Evolutionary conservation across 2,888 invertebrate species (phyloP).

Genomic region (Melangyna quadrimaculata): DNA sequence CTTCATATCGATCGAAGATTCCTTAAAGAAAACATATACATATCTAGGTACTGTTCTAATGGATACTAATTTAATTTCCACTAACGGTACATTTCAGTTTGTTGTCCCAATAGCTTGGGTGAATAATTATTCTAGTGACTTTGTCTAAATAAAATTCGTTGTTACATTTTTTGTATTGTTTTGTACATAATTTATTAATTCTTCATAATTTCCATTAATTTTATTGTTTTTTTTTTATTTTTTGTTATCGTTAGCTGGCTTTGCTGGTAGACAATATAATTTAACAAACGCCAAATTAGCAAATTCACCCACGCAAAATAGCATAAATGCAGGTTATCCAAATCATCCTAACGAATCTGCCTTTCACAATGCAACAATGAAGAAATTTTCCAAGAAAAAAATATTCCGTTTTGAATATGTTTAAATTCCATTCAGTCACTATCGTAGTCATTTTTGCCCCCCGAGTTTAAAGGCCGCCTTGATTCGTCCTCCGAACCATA

Average conservation of each 20-base stretch:
- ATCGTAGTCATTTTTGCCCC: conserved; percentile 85
- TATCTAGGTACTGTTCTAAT: too few species aligned
- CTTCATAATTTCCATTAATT: conserved; percentile 34
- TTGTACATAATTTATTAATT: conserved; percentile 65
- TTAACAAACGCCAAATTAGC: conserved; percentile 33
- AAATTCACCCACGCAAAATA: conserved; percentile 27
- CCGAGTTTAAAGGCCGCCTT: conserved; percentile 89
- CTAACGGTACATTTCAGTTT: too few species aligned
- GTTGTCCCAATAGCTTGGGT: too few species aligned
- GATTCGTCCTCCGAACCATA: conserved; percentile 96
- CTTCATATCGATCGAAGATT: too few species aligned
- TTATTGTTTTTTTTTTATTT: conserved; percentile 45
- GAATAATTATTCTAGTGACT: too few species aligned
- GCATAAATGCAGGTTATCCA: conserved; percentile 5
- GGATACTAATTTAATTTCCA: too few species aligned
- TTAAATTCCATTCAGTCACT: conserved; percentile 82
- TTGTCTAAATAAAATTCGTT: too few species aligned
- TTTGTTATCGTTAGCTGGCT: conserved; percentile 33
- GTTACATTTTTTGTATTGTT: conserved; percentile 1
- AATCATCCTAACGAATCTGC: background rate
- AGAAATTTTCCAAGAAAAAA: conserved; percentile 35
- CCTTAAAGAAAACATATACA: too few species aligned
- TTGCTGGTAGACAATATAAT: conserved; percentile 15
- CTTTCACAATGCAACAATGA: conserved; percentile 32
- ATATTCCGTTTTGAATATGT: conserved; percentile 23